Evolutionary conservation across 2,888 invertebrate species (phyloP), one percentile per base, ranked within the genome.

Genomic region (Acrobasis consociella): DNA sequence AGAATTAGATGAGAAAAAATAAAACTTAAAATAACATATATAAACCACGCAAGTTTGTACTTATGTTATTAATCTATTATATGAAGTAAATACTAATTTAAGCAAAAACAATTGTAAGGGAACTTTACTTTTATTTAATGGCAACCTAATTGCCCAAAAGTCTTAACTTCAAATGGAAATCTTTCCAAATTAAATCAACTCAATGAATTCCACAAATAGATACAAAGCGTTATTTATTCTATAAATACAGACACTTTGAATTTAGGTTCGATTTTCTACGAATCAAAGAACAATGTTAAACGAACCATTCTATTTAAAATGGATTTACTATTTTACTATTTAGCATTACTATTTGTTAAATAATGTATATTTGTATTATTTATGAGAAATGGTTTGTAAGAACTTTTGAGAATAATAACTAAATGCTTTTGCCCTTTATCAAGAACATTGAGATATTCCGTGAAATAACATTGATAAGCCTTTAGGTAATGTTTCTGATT

Each of bases 81-180:
- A 11, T 42, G 0, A 2, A 31, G 7, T 31, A 31, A 52, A 8
- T 13, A 13, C 22, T 13, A 13, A 52, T 52, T 52, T 15, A 16
- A 16, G 39, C 10, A 16, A 39, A 39, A 55, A 5, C 15, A 39
- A 39, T 16, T n/a, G 16, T 39, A 39, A 55, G 39, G 10, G 17
- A 55, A 55, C 55, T 10, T 55, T 39, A 55, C 15, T 38, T 55
- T 10, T 55, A 55, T 55, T 39, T 55, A 39, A 17, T 16, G 39
- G 11, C 38, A 15, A 39, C 38, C 15, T 16, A 3, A 39, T 55
- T 17, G 16, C 16, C 15, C 39, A 9, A 3, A 38, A 53, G 1
- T 39, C 42, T 42, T 11, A 42, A 42, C 11, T 42, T 39, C 11
- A 42, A 42, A 2, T 42, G 42, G 42, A 46, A n/a, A n/a, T 3